Evolutionary conservation across 2,888 invertebrate genomes (phyloP).

Genomic region (Metopia argyrocephala): DNA sequence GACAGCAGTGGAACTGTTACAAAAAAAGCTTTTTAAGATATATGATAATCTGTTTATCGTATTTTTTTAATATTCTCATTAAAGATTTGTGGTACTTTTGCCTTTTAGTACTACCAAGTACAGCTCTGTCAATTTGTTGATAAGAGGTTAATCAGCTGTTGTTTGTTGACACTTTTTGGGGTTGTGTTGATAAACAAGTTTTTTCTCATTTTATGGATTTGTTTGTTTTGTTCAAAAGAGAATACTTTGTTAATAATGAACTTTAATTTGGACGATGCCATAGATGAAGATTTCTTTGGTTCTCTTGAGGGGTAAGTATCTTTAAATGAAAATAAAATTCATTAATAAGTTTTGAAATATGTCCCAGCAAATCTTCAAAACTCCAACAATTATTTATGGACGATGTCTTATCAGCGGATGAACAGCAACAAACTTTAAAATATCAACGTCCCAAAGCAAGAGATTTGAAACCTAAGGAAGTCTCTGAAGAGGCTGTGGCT

Average conservation of each 20-base stretch:
- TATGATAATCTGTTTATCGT: no score
- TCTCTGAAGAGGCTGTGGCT: background rate
- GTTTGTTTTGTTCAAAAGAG: background rate
- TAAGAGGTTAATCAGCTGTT: slow-evolving; percentile 38
- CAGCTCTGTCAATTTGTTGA: slow-evolving; percentile 3
- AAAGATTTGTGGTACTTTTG: no score
- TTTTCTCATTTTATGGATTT: background rate
- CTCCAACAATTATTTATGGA: slow-evolving; percentile 67
- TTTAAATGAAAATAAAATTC: background rate
- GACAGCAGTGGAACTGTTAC: no score
- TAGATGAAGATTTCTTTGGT: slow-evolving; percentile 68
- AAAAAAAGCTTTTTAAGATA: no score
- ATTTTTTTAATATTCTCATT: no score
- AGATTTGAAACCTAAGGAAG: slow-evolving; percentile 23
- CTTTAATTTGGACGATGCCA: slow-evolving; percentile 56
- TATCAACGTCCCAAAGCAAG: slow-evolving; percentile 67
- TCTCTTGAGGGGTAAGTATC: slow-evolving; percentile 63
- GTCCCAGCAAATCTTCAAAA: slow-evolving; percentile 65
- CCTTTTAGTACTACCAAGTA: background rate
- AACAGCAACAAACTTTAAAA: slow-evolving; percentile 66
- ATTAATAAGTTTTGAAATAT: background rate
- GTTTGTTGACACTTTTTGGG: slow-evolving; percentile 13
- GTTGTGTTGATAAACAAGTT: background rate
- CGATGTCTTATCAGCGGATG: slow-evolving; percentile 38
- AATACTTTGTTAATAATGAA: slow-evolving; percentile 45